Percentiles rank a stretch among this genome's conserved stretches.
phyloP scores from a whole-genome alignment of 2,113 vertebrate genomes.

The Thryonomys swinderianus region DNA sequence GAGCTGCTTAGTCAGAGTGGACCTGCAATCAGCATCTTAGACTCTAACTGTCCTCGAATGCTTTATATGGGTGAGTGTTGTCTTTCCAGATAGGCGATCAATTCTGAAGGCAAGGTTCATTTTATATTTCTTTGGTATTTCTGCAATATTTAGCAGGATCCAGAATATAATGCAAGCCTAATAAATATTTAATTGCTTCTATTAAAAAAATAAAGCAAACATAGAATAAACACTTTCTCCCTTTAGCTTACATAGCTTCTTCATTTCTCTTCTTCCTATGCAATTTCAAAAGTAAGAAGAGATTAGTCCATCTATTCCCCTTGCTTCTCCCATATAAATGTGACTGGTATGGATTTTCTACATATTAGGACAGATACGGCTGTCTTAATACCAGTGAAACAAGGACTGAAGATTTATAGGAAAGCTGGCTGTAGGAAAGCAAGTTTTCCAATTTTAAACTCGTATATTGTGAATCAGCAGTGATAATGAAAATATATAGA shows the following conservation, averaged over 20 bases:
- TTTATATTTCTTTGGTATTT: conserved; percentile 43
- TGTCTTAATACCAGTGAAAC: neutral
- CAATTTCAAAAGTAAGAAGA: neutral
- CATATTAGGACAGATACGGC: neutral
- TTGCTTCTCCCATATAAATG: neutral
- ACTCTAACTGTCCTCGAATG: neutral
- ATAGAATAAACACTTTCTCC: neutral
- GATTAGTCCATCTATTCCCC: neutral
- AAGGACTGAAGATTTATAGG: neutral
- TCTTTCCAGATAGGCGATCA: neutral
- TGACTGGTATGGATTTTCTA: neutral
- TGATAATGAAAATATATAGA: neutral
- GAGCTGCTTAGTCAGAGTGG: neutral
- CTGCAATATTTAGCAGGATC: neutral
- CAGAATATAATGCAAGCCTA: neutral
- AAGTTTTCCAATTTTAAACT: neutral
- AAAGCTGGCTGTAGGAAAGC: neutral
- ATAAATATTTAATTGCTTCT: conserved; percentile 51
- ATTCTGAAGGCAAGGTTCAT: neutral
- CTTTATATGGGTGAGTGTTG: neutral
- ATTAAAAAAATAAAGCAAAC: neutral
- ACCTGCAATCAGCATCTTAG: neutral
- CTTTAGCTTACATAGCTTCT: neutral
- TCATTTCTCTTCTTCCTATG: neutral
- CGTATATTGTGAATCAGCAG: neutral